These are phyloP conservation scores for Scyliorhinus canicula DNA, from an alignment of 2,797 vertebrate genomes.

Conservation along the genomic window DNA sequence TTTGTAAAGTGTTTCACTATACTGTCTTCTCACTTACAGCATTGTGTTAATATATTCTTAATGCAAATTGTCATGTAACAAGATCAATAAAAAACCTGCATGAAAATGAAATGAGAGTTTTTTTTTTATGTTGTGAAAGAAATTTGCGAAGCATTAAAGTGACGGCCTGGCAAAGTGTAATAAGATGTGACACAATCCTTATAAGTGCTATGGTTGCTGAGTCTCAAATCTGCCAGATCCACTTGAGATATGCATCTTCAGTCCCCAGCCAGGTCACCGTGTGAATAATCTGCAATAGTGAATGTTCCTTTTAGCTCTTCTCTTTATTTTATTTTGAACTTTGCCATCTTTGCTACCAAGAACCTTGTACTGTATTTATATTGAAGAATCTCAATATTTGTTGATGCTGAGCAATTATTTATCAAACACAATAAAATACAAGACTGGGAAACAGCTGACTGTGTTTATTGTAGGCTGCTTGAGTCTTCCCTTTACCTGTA, in stretches of 20 bases:
- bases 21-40: constrained; percentile 58
- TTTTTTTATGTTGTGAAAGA: constrained; percentile 26
- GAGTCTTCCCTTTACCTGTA: too few relatives aligned
- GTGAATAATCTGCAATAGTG: constrained; percentile 20
- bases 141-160: constrained; percentile 13
- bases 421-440: constrained; percentile 38
- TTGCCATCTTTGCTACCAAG: constrained; percentile 35
- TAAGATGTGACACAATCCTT: constrained; percentile 2
- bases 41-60: constrained; percentile 52
- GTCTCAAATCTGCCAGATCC: constrained; percentile 6
- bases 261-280: constrained; percentile 21
- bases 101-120: constrained; percentile 48
- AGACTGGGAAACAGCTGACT: not conserved
- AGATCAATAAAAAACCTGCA: constrained; percentile 51
- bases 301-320: constrained; percentile 17
- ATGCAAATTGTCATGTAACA: constrained; percentile 53
- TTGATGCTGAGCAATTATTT: constrained; percentile 35
- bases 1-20: constrained; percentile 53
- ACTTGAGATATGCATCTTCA: constrained; percentile 4
- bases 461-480: not conserved
- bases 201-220: not conserved
- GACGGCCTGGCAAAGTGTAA: constrained; percentile 31
- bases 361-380: constrained; percentile 39
- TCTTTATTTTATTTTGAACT: constrained; percentile 34
- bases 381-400: constrained; percentile 27